Evolutionary conservation across 1,140 invertebrate species (phyloP).

Genomic region (Centruroides vittatus): DNA sequence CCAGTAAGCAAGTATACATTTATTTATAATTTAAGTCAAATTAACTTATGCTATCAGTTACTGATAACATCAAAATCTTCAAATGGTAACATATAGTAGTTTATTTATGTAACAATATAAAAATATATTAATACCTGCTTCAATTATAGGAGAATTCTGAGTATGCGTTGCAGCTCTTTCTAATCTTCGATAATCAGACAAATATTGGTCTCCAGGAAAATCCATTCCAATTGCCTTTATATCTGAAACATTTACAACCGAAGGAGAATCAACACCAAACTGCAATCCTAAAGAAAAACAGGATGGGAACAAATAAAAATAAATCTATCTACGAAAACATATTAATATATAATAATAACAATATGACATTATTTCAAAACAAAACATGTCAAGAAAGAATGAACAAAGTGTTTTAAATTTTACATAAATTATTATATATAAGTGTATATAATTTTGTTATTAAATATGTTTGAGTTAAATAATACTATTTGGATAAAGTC

Average conservation of each 20-base stretch:
- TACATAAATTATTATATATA: no score
- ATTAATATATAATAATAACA: no score
- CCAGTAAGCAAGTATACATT: no score
- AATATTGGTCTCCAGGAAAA: constrained; percentile 48
- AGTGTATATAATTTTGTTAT: no score
- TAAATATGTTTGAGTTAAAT: no score
- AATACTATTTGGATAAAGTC: no score
- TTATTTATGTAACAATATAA: no score
- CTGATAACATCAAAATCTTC: no score
- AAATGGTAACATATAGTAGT: no score
- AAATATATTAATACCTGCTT: constrained; percentile 38
- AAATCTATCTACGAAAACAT: neutral
- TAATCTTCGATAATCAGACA: constrained; percentile 65
- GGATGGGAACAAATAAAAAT: constrained; percentile 8
- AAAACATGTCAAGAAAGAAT: neutral
- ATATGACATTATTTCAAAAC: neutral
- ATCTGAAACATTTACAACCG: constrained; percentile 39
- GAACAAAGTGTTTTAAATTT: neutral
- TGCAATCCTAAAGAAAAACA: constrained; percentile 16
- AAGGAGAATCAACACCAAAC: constrained; percentile 12
- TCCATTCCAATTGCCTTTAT: constrained; percentile 62
- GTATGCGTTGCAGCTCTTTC: constrained; percentile 49
- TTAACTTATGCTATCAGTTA: no score
- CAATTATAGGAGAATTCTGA: constrained; percentile 49
- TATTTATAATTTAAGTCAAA: no score